Conservation (phyloP, 2,888 invertebrate genomes). For the Catotricha subobsoleta region DNA sequence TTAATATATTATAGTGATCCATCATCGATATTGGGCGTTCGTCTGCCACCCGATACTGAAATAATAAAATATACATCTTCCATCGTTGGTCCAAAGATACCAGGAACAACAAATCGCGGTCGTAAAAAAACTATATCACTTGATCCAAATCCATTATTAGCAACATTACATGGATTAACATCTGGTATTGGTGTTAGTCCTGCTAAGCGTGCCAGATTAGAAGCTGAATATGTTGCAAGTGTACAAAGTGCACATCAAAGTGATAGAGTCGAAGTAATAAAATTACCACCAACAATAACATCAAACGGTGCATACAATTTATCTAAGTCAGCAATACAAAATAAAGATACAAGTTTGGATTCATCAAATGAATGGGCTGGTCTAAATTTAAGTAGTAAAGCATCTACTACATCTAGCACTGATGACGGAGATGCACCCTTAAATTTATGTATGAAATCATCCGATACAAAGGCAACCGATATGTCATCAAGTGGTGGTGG, state of each 20-base stretch:
- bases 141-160: conserved; percentile 43
- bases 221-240: conserved; percentile 25
- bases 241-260: conserved; percentile 12
- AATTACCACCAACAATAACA: conserved; percentile 50
- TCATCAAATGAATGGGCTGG: conserved; percentile 12
- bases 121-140: conserved; percentile 77
- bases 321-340: conserved; percentile 20
- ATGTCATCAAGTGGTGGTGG: conserved; percentile 8
- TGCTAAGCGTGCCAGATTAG: conserved; percentile 29
- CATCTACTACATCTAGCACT: conserved; percentile 16
- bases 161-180: conserved; percentile 31
- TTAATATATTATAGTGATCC: conserved; percentile 43
- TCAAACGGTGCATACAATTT: conserved; percentile 33
- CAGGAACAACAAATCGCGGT: conserved; percentile 67
- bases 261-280: conserved; percentile 68
- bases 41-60: conserved; percentile 74
- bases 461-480: conserved; percentile 9
- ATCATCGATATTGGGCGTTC: conserved; percentile 63
- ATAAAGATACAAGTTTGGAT: conserved; percentile 12
- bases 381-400: conserved; percentile 27
- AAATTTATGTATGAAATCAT: conserved; percentile 56
- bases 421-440: conserved; percentile 58
- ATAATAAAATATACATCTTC: conserved; percentile 81
- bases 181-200: conserved; percentile 24
- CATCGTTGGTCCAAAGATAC: conserved; percentile 68